Evolutionary conservation across 2,113 vertebrate species (phyloP).

Genomic region (Plestiodon gilberti): DNA sequence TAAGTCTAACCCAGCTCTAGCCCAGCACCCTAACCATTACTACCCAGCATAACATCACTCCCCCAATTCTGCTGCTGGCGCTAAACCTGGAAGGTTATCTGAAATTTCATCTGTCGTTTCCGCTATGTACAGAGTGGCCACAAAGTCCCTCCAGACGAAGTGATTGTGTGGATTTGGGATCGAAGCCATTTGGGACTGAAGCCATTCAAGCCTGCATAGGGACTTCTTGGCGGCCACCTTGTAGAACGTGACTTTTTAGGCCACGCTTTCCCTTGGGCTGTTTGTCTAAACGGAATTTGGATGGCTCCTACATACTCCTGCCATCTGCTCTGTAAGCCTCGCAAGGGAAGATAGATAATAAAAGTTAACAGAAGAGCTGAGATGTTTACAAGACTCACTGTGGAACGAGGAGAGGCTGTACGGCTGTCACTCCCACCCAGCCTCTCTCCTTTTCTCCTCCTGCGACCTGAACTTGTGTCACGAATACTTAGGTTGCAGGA

Average conservation of each 20-base stretch:
- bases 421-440: neutral
- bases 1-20: too few relatives aligned
- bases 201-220: too few relatives aligned
- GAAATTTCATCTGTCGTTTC: neutral
- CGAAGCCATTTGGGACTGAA: too few relatives aligned
- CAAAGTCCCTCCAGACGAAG: too few relatives aligned
- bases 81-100: slow-evolving; percentile 3
- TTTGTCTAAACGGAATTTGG: neutral
- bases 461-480: slow-evolving; percentile 16
- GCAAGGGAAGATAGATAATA: neutral
- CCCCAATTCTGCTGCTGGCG: neutral
- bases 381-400: neutral
- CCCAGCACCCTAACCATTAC: neutral
- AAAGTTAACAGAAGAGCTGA: slow-evolving; percentile 3
- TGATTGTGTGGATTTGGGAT: too few relatives aligned
- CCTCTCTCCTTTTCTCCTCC: neutral
- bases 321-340: neutral
- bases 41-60: neutral
- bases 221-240: too few relatives aligned
- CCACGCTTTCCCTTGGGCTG: neutral
- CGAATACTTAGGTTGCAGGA: neutral
- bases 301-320: neutral
- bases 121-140: neutral
- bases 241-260: neutral
- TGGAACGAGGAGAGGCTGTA: neutral